A percentile compares a stretch with the other conserved stretches of the same genome.
These are phyloP conservation scores for Agapornis roseicollis DNA, from an alignment of 2,113 vertebrate genomes.

Conservation along the genomic window DNA sequence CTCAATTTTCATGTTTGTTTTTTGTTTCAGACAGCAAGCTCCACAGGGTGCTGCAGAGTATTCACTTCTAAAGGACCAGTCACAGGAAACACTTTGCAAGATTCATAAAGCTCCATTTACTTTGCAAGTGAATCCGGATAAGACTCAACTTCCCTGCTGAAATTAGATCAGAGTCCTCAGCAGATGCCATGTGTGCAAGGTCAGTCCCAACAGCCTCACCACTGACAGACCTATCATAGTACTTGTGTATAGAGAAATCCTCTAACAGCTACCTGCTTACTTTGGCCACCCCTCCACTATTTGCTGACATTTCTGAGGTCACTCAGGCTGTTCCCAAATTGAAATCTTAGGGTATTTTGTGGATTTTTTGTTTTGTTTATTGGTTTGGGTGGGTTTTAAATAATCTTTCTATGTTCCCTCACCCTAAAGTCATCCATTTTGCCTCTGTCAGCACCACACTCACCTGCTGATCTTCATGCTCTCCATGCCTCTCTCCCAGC, in stretches of 20 bases:
- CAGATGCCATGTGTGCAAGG: neutral
- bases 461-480: slow-evolving; percentile 5
- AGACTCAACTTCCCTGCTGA: neutral
- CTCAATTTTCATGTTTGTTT: neutral
- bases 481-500: neutral
- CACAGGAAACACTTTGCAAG: neutral
- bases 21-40: neutral
- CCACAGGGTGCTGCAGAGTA: neutral
- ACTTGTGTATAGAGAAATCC: neutral
- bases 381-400: neutral
- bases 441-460: neutral
- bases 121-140: neutral
- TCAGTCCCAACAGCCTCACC: neutral
- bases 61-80: neutral
- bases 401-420: neutral
- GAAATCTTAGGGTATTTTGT: fast-evolving
- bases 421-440: neutral
- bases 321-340: neutral
- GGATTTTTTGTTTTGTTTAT: neutral
- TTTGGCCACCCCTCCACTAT: neutral
- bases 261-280: neutral
- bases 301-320: neutral
- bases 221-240: neutral
- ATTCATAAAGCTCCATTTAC: neutral
- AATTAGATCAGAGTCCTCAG: neutral